Percentiles rank a stretch among this genome's conserved stretches.
Conservation (phyloP, 2,113 vertebrate genomes). For the Microcebus ravelobensis region DNA sequence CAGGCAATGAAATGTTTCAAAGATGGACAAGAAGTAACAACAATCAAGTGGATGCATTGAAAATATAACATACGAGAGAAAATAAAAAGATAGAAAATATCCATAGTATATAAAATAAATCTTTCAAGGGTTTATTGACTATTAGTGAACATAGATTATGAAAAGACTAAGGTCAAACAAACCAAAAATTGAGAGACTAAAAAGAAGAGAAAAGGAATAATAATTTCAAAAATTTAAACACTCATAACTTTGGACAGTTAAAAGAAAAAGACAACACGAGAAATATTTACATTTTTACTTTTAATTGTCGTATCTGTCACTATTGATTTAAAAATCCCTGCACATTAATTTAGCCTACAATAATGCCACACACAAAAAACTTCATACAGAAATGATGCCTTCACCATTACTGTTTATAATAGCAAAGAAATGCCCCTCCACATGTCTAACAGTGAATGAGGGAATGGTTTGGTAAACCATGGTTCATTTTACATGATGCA, state of each 20-base stretch:
- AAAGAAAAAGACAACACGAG: background rate
- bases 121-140: background rate
- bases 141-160: background rate
- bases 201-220: background rate
- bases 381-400: background rate
- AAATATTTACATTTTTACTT: background rate
- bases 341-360: background rate
- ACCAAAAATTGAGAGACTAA: background rate
- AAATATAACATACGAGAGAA: background rate
- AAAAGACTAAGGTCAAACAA: background rate
- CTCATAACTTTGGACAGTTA: background rate
- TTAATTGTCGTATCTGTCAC: background rate
- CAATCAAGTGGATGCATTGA: background rate
- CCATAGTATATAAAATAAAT: background rate
- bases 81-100: background rate
- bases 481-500: background rate
- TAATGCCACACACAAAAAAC: background rate
- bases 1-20: background rate
- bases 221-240: conserved; percentile 37
- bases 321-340: background rate
- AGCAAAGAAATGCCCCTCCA: background rate
- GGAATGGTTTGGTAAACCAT: background rate
- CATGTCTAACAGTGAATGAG: background rate
- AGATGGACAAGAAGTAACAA: background rate
- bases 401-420: background rate